These are phyloP conservation scores for Echiichthys vipera DNA, from an alignment of 2,797 vertebrate genomes.

Conservation along the genomic window DNA sequence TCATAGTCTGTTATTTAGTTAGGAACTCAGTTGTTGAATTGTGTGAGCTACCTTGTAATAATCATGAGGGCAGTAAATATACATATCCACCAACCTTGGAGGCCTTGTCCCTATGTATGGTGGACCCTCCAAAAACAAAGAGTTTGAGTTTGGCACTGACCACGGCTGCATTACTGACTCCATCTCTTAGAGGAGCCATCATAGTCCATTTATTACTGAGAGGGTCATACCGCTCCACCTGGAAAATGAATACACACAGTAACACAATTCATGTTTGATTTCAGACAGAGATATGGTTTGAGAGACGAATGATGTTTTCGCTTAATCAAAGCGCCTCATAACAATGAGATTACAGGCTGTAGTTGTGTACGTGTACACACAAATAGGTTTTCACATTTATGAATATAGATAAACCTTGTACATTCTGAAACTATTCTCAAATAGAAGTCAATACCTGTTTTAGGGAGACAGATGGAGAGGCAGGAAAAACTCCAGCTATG, in stretches of 20 bases:
- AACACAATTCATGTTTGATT: not conserved
- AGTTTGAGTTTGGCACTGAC: conserved; percentile 95
- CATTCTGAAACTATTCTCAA: not conserved
- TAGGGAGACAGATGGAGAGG: conserved; percentile 93
- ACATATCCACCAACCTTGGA: conserved; percentile 81
- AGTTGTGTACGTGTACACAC: not conserved
- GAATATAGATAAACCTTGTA: not conserved
- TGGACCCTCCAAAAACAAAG: conserved; percentile 94
- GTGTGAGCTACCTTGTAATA: not conserved
- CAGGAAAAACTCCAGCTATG: conserved; percentile 92
- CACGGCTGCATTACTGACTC: conserved; percentile 94
- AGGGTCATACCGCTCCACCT: conserved; percentile 91
- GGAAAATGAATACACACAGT: not conserved
- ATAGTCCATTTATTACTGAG: conserved; percentile 93
- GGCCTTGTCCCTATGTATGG: conserved; percentile 93
- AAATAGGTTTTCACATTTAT: not conserved
- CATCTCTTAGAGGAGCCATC: conserved; percentile 92
- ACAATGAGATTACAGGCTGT: not conserved
- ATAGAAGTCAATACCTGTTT: conserved; percentile 84
- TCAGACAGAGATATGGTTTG: not conserved
- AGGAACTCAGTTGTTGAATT: not conserved
- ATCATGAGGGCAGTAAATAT: not conserved
- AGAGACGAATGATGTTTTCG: not conserved
- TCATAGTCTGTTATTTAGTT: not conserved
- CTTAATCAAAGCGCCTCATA: not conserved